A percentile compares a stretch with the other conserved stretches of the same genome.
Conservation (phyloP, 2,113 vertebrate species). For the Leucopsar rothschildi region DNA sequence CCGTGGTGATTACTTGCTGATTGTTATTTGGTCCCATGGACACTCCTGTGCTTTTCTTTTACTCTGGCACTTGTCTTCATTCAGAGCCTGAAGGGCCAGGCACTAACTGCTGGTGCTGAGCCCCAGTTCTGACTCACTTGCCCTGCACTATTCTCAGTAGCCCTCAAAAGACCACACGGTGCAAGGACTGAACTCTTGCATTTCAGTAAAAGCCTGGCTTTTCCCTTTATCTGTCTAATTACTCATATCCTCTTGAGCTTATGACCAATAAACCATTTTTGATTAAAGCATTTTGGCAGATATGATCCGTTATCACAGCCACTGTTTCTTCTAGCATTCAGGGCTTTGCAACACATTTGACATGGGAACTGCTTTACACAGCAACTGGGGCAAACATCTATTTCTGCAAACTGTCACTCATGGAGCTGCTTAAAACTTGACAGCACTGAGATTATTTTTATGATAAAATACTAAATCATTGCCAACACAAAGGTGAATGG, state of each 20-base stretch:
- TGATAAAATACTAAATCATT: constrained; percentile 45
- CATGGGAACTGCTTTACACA: background rate
- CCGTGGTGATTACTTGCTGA: background rate
- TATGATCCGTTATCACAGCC: background rate
- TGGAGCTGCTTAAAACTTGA: constrained; percentile 8
- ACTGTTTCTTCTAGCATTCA: background rate
- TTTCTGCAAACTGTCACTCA: constrained; percentile 35
- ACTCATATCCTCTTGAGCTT: background rate
- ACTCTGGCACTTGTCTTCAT: background rate
- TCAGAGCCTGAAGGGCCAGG: background rate
- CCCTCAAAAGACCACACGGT: background rate
- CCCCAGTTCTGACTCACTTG: background rate
- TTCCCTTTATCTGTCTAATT: constrained; percentile 4
- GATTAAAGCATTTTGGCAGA: background rate
- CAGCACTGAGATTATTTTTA: constrained; percentile 33
- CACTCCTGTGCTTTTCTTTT: background rate
- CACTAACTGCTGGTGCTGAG: background rate
- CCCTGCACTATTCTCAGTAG: background rate
- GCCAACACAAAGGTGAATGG: constrained; percentile 38
- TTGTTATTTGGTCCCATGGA: background rate
- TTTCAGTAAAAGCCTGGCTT: background rate
- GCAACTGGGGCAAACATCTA: background rate
- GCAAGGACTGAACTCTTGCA: background rate
- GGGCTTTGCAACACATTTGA: background rate
- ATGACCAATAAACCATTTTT: background rate